Conservation (phyloP, 2,888 invertebrate genomes). For the Cistogaster globosa region DNA sequence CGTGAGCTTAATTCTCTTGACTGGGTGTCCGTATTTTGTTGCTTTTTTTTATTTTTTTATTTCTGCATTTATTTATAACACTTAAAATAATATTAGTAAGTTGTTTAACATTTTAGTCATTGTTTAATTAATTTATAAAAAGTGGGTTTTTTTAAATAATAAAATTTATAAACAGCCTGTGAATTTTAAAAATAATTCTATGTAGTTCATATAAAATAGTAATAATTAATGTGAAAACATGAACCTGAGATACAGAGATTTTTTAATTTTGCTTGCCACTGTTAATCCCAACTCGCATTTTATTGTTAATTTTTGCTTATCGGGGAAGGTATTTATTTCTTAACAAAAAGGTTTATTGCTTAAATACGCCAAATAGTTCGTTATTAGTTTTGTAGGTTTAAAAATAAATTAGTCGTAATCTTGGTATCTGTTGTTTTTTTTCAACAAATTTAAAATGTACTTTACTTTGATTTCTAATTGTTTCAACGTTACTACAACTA, state of each 20-base stretch:
- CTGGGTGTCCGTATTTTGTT: background rate
- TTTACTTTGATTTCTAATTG: too few relatives aligned
- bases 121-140: constrained; percentile 14
- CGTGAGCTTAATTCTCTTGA: background rate
- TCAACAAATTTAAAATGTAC: too few relatives aligned
- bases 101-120: constrained; percentile 52
- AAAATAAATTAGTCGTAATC: too few relatives aligned
- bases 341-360: too few relatives aligned
- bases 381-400: too few relatives aligned
- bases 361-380: too few relatives aligned
- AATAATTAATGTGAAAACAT: background rate
- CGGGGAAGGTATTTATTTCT: too few relatives aligned
- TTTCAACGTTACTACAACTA: too few relatives aligned
- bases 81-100: background rate
- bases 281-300: too few relatives aligned
- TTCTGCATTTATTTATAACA: background rate
- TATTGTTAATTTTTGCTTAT: too few relatives aligned
- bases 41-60: background rate
- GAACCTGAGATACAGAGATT: background rate
- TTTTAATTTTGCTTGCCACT: background rate
- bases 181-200: constrained; percentile 27
- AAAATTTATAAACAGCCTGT: constrained; percentile 45
- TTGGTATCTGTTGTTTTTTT: too few relatives aligned
- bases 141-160: constrained; percentile 32
- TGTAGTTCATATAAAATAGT: background rate